These are phyloP conservation scores for Riptortus pedestris DNA, from an alignment of 1,140 invertebrate genomes.

Conservation along the genomic window DNA sequence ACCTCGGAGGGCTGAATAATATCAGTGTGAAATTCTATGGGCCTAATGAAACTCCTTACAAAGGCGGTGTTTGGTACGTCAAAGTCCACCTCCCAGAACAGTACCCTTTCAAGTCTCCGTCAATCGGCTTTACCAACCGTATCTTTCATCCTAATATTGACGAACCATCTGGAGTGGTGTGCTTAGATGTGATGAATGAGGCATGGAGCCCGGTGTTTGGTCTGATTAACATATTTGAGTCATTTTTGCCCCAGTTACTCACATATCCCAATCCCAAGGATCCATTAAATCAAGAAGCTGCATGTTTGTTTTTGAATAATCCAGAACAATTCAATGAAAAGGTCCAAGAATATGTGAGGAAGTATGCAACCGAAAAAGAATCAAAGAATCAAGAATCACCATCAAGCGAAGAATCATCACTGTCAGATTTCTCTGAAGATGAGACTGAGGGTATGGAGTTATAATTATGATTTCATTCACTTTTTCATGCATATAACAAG, in stretches of 20 bases:
- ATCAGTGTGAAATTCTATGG: conserved; percentile 99
- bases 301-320: conserved; percentile 97
- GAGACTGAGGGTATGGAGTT: conserved; percentile 98
- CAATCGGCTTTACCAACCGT: conserved; percentile 99
- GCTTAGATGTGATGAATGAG: conserved; percentile 98
- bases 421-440: conserved; percentile 97
- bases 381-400: conserved; percentile 69
- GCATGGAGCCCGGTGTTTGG: conserved; percentile 87
- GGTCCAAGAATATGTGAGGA: conserved; percentile 93
- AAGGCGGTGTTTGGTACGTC: conserved; percentile 98
- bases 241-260: conserved; percentile 95
- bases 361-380: conserved; percentile 95
- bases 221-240: conserved; percentile 98
- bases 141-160: conserved; percentile 99
- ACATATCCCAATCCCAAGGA: conserved; percentile 99
- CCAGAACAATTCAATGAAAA: conserved; percentile 99
- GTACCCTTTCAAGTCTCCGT: conserved; percentile 99
- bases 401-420: conserved; percentile 86
- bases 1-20: conserved; percentile 94
- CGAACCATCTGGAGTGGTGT: conserved; percentile 98
- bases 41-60: conserved; percentile 87
- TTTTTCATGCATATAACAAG: no score
- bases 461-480: no score
- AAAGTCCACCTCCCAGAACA: conserved; percentile 97
- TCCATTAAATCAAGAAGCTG: conserved; percentile 97